Evolutionary conservation across 2,797 vertebrate genomes (phyloP).

Genomic region (Takifugu ocellatus): DNA sequence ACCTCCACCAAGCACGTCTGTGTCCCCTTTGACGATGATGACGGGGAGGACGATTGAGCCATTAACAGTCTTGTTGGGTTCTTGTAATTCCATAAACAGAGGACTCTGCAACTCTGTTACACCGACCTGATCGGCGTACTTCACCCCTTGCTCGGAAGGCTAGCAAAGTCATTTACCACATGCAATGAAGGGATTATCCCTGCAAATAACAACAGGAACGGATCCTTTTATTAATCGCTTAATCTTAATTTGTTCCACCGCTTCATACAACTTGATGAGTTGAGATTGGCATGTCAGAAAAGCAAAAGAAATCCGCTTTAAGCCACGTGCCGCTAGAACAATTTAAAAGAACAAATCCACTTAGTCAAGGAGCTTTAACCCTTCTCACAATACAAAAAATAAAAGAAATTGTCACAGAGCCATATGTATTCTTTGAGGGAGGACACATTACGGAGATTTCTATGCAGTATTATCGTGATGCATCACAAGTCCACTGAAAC

Average conservation of each 20-base stretch:
- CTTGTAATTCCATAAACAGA: slow-evolving; percentile 7
- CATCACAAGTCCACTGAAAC: not conserved
- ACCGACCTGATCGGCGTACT: no score
- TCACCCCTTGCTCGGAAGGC: slow-evolving; percentile 13
- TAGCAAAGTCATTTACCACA: slow-evolving; percentile 17
- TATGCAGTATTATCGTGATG: not conserved
- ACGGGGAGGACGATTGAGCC: slow-evolving; percentile 2
- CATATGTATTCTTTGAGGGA: slow-evolving; percentile 10
- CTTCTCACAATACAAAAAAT: slow-evolving; percentile 25
- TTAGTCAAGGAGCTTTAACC: slow-evolving; percentile 37
- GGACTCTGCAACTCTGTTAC: no score
- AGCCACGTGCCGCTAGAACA: slow-evolving; percentile 14
- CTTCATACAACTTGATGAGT: slow-evolving; percentile 1
- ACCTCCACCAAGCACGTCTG: slow-evolving; percentile 10
- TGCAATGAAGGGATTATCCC: slow-evolving; percentile 11
- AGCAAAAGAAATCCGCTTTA: slow-evolving; percentile 10
- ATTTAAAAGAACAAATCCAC: slow-evolving; percentile 41
- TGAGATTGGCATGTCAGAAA: slow-evolving; percentile 5
- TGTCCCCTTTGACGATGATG: slow-evolving; percentile 1
- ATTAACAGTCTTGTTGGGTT: slow-evolving; percentile 22
- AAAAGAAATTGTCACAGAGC: slow-evolving; percentile 11
- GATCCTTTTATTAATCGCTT: not conserved
- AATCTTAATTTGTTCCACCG: not conserved
- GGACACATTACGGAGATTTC: slow-evolving; percentile 1
- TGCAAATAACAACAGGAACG: not conserved